Evolutionary conservation across 1,140 invertebrate genomes (phyloP).

Genomic region (Chrysopa pallens): DNA sequence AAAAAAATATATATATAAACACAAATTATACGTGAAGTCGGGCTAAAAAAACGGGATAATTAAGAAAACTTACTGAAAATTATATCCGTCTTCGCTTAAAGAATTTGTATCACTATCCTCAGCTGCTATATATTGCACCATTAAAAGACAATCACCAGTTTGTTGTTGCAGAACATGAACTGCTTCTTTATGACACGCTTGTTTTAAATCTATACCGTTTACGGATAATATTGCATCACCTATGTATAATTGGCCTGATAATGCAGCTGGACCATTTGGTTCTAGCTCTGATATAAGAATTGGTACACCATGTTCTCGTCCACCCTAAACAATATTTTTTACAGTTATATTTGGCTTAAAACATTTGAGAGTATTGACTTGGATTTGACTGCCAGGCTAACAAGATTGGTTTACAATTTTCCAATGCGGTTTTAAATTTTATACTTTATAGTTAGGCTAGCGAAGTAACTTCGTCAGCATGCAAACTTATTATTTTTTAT

Average conservation of each 20-base stretch:
- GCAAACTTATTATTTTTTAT: too few relatives aligned
- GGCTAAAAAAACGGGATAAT: neutral
- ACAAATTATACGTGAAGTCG: neutral
- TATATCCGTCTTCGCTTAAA: conserved; percentile 24
- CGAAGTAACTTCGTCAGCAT: too few relatives aligned
- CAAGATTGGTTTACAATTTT: too few relatives aligned
- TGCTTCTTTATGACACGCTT: conserved; percentile 53
- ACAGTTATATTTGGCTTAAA: too few relatives aligned
- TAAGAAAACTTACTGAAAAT: conserved; percentile 25
- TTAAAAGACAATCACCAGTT: conserved; percentile 47
- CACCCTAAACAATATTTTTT: too few relatives aligned
- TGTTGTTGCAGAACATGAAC: conserved; percentile 49
- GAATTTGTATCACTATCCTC: conserved; percentile 39
- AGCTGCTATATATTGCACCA: conserved; percentile 54
- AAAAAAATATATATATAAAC: conserved; percentile 1
- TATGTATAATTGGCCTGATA: conserved; percentile 49
- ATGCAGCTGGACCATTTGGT: conserved; percentile 51
- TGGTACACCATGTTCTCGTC: conserved; percentile 68
- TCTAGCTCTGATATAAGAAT: conserved; percentile 75
- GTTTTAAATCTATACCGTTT: conserved; percentile 55
- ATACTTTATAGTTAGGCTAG: too few relatives aligned
- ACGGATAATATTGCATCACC: conserved; percentile 70
- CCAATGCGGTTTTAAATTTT: too few relatives aligned
- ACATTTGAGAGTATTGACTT: too few relatives aligned
- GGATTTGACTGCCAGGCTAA: too few relatives aligned